Evolutionary conservation across 2,113 vertebrate species (phyloP).

Genomic region (Sisor rabdophorus): DNA sequence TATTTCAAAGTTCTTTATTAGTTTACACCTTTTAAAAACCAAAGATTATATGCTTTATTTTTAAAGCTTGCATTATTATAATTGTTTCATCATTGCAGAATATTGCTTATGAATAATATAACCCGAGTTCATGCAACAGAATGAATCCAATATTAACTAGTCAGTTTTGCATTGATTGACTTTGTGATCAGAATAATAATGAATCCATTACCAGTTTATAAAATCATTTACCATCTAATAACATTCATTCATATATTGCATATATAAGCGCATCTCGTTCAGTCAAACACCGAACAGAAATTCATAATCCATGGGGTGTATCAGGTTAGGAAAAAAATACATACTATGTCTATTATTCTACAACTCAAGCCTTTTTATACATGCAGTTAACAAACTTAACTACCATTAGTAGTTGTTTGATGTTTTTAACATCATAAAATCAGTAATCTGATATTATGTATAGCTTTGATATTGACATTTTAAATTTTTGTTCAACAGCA

Average conservation of each 20-base stretch:
- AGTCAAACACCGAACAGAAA: conserved; percentile 10
- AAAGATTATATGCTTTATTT: conserved; percentile 16
- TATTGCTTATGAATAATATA: conserved; percentile 29
- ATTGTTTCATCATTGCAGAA: conserved; percentile 25
- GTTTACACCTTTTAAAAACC: not conserved
- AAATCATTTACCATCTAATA: not conserved
- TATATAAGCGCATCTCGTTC: not conserved
- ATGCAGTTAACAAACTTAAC: conserved; percentile 11
- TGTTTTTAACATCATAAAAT: not conserved
- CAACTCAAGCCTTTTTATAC: not conserved
- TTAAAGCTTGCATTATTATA: conserved; percentile 10
- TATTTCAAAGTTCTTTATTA: not conserved
- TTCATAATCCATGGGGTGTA: conserved; percentile 24
- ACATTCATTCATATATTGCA: not conserved
- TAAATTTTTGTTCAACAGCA: not conserved
- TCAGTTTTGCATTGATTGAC: not conserved
- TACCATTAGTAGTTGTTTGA: not conserved
- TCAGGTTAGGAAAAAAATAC: conserved; percentile 8
- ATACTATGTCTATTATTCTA: not conserved
- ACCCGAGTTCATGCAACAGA: conserved; percentile 23
- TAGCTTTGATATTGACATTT: conserved; percentile 3
- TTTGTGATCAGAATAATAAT: conserved; percentile 13
- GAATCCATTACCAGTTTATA: not conserved
- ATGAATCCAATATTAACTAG: conserved; percentile 12
- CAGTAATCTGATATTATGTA: conserved; percentile 5